Base-by-base conservation (phyloP, 2,797 vertebrate species). In the Benthosema pterotum region DNA sequence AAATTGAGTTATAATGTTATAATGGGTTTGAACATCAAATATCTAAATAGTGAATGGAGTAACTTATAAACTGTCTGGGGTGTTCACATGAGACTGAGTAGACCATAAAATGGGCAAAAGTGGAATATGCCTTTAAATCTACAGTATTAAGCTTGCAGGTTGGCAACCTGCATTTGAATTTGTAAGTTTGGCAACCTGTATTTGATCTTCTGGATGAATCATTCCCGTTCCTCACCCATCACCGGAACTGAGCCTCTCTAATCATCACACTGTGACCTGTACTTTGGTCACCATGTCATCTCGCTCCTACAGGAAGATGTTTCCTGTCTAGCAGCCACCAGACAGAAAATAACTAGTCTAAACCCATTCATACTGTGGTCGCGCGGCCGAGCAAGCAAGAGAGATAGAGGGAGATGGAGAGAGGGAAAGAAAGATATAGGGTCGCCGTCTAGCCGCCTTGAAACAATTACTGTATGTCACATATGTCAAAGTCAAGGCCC, bases 361-460 rank as follows among this genome's bases (percentile, higher is more conserved):
- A 78, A 91, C 76, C 72, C 74, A 85, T 87, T 72, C 74, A 85
- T 87, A 74, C 73, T 67, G 60, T 79, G 51, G 46, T 86, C 66
- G 70, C 72, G 77, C 43, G 75, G 71, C 38, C 78, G 74, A 78
- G 61, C 76, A 79, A 86, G 79, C 65, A 57, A 54, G 59, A 69
- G 53, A 83, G 73, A 77, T 62, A 57, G 60, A 58, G 57, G 14
- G 2, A 22, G 51, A 52, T 19, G 12, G 51, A 52, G 22, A 18
- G 60, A 28, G 15, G 12, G 60, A 14, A 14, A 55, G 14, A 17
- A 32, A 15, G 32, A 55, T 14, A 54, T 25, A 25, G 22, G 22
- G 22, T 25, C 15, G 12, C 52, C 52, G 25, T 15, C 14, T n/a
- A 4, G 28, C 18, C 60, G 59, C 49, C 17, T 12, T 69, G 60